A percentile compares a stretch with the other conserved stretches of the same genome.
Conservation (phyloP, 2,888 invertebrate species). For the Drosophila gaucha region DNA sequence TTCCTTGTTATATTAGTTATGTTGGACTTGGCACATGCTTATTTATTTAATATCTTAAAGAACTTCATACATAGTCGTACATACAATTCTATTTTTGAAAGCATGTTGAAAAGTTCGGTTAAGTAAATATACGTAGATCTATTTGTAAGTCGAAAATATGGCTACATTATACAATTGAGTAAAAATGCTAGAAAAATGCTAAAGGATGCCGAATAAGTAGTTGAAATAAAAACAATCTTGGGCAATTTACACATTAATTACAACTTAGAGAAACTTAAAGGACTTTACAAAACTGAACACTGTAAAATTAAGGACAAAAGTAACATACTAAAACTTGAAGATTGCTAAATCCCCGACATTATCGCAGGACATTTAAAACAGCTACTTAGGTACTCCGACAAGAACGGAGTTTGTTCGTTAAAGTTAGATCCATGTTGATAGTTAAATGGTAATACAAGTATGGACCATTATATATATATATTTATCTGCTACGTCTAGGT, state of each 20-base stretch:
- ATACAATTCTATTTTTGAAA: slow-evolving; percentile 29
- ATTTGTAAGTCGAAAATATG: slow-evolving; percentile 14
- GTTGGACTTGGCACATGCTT: slow-evolving; percentile 56
- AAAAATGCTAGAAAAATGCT: slow-evolving; percentile 26
- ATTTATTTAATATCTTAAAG: slow-evolving; percentile 55
- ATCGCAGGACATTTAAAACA: slow-evolving; percentile 4
- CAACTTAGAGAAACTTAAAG: slow-evolving; percentile 21
- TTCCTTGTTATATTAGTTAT: slow-evolving; percentile 35
- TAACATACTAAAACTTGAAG: slow-evolving; percentile 17
- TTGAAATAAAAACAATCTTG: slow-evolving; percentile 15
- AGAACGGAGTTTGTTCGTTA: slow-evolving; percentile 4
- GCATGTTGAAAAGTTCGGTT: slow-evolving; percentile 18
- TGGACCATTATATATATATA: background rate
- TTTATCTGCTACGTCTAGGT: background rate
- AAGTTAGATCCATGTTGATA: slow-evolving; percentile 1
- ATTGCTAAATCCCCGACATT: slow-evolving; percentile 1
- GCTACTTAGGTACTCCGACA: slow-evolving; percentile 10
- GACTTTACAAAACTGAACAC: slow-evolving; percentile 11
- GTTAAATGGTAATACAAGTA: slow-evolving; percentile 14
- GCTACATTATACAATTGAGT: slow-evolving; percentile 11
- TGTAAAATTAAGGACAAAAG: slow-evolving; percentile 16
- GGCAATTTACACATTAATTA: slow-evolving; percentile 17
- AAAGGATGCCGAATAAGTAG: slow-evolving; percentile 3
- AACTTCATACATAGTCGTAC: slow-evolving; percentile 29
- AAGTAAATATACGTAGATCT: slow-evolving; percentile 17